phyloP scores from a whole-genome alignment of 2,888 invertebrate species.

The Erynnis tages region DNA sequence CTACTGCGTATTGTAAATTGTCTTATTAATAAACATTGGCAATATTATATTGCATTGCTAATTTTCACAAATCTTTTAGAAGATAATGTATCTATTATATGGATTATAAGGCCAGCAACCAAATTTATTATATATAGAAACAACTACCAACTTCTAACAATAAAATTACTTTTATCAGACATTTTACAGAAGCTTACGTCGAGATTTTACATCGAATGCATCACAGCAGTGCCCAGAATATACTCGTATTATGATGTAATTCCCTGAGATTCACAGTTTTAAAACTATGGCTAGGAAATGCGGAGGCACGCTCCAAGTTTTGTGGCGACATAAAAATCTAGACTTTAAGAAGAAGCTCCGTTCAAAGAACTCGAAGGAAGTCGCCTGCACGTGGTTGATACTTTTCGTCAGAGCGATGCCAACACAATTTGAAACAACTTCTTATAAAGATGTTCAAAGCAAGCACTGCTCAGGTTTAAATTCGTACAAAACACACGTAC shows the following conservation, averaged over 20 bases:
- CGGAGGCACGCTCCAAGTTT: constrained; percentile 28
- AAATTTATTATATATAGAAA: too few relatives aligned
- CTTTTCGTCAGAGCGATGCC: constrained; percentile 20
- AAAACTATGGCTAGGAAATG: constrained; percentile 19
- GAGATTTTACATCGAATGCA: neutral
- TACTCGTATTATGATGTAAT: constrained; percentile 18
- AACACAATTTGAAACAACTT: constrained; percentile 7
- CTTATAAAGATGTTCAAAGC: too few relatives aligned
- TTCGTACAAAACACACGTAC: neutral
- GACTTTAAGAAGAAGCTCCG: constrained; percentile 21
- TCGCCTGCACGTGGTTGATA: constrained; percentile 12
- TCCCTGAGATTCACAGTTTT: constrained; percentile 15
- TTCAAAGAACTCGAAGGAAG: constrained; percentile 18
- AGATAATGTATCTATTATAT: too few relatives aligned
- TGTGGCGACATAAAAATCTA: constrained; percentile 32
- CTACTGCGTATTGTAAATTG: too few relatives aligned
- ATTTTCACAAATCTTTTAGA: too few relatives aligned
- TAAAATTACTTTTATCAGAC: too few relatives aligned
- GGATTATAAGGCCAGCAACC: too few relatives aligned
- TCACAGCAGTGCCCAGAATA: constrained; percentile 6
- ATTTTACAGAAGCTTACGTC: neutral
- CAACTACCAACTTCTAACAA: too few relatives aligned
- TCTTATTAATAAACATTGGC: too few relatives aligned
- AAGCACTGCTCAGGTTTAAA: too few relatives aligned
- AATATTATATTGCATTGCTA: too few relatives aligned